Conservation (phyloP, 1,140 invertebrate genomes). For the Drosophila nannoptera region DNA sequence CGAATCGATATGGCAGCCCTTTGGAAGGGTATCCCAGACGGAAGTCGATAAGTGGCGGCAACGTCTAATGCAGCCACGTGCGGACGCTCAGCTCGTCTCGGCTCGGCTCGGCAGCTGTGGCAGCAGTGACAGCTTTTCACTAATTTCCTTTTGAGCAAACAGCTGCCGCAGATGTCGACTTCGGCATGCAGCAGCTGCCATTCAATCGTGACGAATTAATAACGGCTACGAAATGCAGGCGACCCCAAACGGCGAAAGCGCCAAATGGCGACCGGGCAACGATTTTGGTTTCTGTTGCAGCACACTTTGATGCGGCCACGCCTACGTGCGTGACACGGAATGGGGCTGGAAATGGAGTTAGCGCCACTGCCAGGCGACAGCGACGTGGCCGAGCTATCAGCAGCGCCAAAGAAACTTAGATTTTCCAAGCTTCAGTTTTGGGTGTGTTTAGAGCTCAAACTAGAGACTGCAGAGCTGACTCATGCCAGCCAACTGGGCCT, state of each 20-base stretch:
- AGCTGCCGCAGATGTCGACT: slow-evolving; percentile 38
- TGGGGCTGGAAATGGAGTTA: slow-evolving; percentile 4
- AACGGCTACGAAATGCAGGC: slow-evolving; percentile 46
- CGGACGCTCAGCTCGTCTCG: slow-evolving; percentile 9
- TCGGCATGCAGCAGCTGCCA: slow-evolving; percentile 47
- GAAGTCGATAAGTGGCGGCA: slow-evolving; percentile 25
- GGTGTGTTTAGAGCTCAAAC: slow-evolving; percentile 38
- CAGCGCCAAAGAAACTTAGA: slow-evolving; percentile 5
- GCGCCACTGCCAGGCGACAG: slow-evolving; percentile 5
- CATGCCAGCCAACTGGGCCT: slow-evolving; percentile 30
- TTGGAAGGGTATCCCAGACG: slow-evolving; percentile 25
- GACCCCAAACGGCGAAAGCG: slow-evolving; percentile 36
- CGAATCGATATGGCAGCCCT: no score
- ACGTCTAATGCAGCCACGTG: slow-evolving; percentile 19
- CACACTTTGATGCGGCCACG: slow-evolving; percentile 9
- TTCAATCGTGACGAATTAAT: slow-evolving; percentile 74
- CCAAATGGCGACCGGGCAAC: slow-evolving; percentile 4
- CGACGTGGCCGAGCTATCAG: slow-evolving; percentile 39
- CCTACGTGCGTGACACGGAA: slow-evolving; percentile 24
- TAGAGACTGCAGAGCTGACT: slow-evolving; percentile 32
- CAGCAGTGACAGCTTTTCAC: slow-evolving; percentile 69
- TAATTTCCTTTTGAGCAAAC: slow-evolving; percentile 64
- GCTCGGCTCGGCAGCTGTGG: slow-evolving; percentile 1
- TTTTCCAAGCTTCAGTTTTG: slow-evolving; percentile 30
- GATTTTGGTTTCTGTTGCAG: neutral